A percentile compares a stretch with the other conserved stretches of the same genome.
Conservation (phyloP, 1,140 invertebrate species). For the Epicauta chinensis region DNA sequence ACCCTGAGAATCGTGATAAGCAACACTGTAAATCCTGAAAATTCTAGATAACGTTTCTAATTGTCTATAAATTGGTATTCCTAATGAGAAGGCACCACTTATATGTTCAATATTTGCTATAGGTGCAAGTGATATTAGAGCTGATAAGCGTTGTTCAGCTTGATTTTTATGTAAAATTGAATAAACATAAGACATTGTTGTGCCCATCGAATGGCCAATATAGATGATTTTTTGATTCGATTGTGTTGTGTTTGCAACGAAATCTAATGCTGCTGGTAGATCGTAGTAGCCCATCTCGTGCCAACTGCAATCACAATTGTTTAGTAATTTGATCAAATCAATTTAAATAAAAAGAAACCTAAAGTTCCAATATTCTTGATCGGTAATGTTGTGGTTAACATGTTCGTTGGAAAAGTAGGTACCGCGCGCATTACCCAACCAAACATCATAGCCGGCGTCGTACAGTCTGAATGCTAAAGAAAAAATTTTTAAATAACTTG, state of each 20-base stretch:
- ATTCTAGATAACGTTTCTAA: neutral
- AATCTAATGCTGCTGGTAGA: neutral
- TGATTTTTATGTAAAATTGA: neutral
- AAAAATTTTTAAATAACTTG: no score
- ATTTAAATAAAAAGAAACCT: neutral
- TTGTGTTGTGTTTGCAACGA: neutral
- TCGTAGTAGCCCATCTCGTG: neutral
- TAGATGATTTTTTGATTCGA: neutral
- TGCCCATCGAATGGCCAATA: slow-evolving; percentile 4
- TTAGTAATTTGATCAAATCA: neutral
- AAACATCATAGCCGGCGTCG: slow-evolving; percentile 1
- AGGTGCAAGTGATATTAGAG: slow-evolving; percentile 3
- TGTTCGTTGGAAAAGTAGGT: slow-evolving; percentile 9
- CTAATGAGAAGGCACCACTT: neutral
- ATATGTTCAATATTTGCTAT: neutral
- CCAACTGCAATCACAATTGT: slow-evolving; percentile 1
- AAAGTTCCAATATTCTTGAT: slow-evolving; percentile 5
- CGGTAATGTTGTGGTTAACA: neutral
- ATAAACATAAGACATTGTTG: neutral
- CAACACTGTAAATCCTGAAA: neutral
- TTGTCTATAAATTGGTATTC: neutral
- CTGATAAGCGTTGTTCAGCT: neutral
- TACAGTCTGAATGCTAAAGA: slow-evolving; percentile 3
- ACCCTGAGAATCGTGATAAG: neutral
- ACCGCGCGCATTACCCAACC: slow-evolving; percentile 30